Evolutionary conservation across 2,888 invertebrate genomes (phyloP).

Genomic region (Tholera decimalis): DNA sequence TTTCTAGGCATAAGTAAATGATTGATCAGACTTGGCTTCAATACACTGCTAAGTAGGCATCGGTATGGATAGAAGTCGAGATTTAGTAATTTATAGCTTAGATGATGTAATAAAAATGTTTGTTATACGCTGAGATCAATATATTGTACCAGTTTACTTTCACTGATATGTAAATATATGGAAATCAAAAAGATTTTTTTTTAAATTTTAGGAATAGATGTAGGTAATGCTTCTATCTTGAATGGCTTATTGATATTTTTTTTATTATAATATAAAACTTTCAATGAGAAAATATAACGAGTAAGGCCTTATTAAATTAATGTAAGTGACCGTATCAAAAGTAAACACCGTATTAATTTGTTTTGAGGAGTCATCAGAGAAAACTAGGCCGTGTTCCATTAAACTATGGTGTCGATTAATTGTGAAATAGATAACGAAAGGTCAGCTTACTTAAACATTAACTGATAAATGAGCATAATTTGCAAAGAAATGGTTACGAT

Average conservation of each 20-base stretch:
- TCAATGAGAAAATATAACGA: background rate
- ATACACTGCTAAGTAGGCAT: slow-evolving; percentile 21
- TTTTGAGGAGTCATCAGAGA: slow-evolving; percentile 33
- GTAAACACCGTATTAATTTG: slow-evolving; percentile 24
- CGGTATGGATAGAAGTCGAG: slow-evolving; percentile 17
- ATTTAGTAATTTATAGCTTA: slow-evolving; percentile 12
- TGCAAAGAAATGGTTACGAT: slow-evolving; percentile 51
- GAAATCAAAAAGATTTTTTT: background rate
- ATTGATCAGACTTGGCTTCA: slow-evolving; percentile 52
- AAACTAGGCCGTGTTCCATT: slow-evolving; percentile 42
- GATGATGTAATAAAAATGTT: slow-evolving; percentile 16
- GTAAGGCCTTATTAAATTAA: slow-evolving; percentile 5
- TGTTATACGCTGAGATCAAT: slow-evolving; percentile 23
- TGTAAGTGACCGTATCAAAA: background rate
- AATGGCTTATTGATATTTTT: too few relatives aligned
- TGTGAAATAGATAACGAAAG: slow-evolving; percentile 60
- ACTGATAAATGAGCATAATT: slow-evolving; percentile 44
- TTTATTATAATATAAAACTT: too few relatives aligned
- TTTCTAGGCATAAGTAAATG: slow-evolving; percentile 42
- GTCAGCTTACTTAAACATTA: slow-evolving; percentile 48
- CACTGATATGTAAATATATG: slow-evolving; percentile 6
- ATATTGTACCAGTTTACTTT: slow-evolving; percentile 34
- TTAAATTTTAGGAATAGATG: background rate
- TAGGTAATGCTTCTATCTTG: too few relatives aligned
- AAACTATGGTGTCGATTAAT: slow-evolving; percentile 49